These are phyloP conservation scores for Myotis vivesi DNA, from an alignment of 2,797 vertebrate genomes.

Conservation along the genomic window DNA sequence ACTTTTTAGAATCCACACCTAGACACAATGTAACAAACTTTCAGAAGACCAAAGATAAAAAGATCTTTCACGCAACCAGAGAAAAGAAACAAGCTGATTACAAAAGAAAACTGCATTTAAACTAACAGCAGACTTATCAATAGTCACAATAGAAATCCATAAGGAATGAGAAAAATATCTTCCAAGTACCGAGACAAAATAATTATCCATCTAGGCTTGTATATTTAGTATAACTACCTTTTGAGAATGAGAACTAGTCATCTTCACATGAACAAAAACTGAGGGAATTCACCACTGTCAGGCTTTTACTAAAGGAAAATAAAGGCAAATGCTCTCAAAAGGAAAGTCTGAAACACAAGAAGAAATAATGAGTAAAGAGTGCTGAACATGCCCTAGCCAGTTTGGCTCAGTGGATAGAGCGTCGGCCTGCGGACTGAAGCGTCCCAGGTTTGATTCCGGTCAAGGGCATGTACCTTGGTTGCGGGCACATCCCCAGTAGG, in stretches of 20 bases:
- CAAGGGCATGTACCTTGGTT: no score
- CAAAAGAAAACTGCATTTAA: not conserved
- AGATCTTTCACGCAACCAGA: not conserved
- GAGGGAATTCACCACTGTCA: not conserved
- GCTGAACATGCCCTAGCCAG: no score
- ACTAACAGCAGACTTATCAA: not conserved
- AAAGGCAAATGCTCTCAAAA: not conserved
- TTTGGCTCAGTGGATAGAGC: no score
- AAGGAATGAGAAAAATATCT: not conserved
- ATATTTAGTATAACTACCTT: not conserved
- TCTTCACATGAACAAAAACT: not conserved
- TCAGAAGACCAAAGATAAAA: not conserved
- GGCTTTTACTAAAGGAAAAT: not conserved
- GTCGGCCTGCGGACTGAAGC: no score
- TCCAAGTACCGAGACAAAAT: not conserved
- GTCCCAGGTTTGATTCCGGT: no score
- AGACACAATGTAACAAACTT: not conserved
- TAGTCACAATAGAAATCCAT: not conserved
- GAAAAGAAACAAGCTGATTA: not conserved
- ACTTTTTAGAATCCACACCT: not conserved
- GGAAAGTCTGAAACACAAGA: not conserved
- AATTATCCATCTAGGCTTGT: not conserved
- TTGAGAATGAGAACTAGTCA: not conserved
- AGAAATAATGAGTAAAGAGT: not conserved
- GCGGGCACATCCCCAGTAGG: no score